These are phyloP conservation scores for Andrena fulva DNA, from an alignment of 2,888 invertebrate genomes.

Conservation along the genomic window DNA sequence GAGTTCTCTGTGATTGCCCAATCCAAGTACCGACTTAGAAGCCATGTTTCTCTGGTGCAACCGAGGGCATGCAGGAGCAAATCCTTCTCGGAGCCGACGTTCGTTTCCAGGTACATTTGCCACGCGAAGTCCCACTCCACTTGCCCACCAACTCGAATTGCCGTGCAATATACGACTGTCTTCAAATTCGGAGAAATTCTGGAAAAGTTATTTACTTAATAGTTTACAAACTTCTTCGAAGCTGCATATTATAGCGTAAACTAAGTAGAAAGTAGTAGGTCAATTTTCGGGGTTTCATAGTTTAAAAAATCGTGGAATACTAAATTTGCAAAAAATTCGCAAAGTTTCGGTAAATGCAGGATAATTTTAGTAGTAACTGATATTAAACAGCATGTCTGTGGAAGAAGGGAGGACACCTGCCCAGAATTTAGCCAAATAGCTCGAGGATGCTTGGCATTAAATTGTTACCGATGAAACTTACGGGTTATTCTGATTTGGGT, in stretches of 20 bases:
- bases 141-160: slow-evolving; percentile 92
- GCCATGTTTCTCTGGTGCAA: slow-evolving; percentile 93
- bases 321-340: too few species aligned
- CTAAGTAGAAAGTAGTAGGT: too few species aligned
- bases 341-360: too few species aligned
- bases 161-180: slow-evolving; percentile 94
- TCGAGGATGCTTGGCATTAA: neutral
- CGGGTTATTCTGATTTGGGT: slow-evolving; percentile 92
- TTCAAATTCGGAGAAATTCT: slow-evolving; percentile 94
- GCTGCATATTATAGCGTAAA: too few species aligned
- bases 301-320: too few species aligned
- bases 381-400: too few species aligned
- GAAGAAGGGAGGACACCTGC: too few species aligned
- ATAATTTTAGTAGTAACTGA: too few species aligned
- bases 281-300: too few species aligned
- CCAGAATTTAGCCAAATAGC: neutral
- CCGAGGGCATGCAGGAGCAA: slow-evolving; percentile 91
- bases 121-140: slow-evolving; percentile 96
- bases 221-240: too few species aligned
- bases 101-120: slow-evolving; percentile 90
- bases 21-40: slow-evolving; percentile 92
- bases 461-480: slow-evolving; percentile 84
- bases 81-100: slow-evolving; percentile 93
- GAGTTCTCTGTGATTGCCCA: slow-evolving; percentile 90
- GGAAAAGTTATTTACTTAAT: slow-evolving; percentile 48